Evolutionary conservation across 2,797 vertebrate species (phyloP), one percentile per base, ranked within the genome.

Genomic region (Fistularia tabacaria): DNA sequence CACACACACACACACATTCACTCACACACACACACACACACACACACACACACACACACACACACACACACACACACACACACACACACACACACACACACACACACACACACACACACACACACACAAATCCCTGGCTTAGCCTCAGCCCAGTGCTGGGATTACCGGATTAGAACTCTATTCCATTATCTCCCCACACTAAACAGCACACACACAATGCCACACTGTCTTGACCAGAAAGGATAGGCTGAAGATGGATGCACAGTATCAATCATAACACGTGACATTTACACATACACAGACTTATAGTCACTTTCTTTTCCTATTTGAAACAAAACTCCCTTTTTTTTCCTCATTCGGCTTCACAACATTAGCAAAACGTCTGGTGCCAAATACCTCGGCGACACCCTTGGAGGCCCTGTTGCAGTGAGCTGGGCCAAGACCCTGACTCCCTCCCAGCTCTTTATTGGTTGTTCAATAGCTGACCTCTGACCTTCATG

Each of bases 111-210:
- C 47, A 39, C 47, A 56, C 47, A 55, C 71, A 59, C 62, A 76
- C 69, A 78, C 73, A 76, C 73, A 86, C 59, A 91, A 89, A 91
- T 91, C 90, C 88, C 86, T 78, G 85, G 89, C 80, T 92, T 91
- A 91, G 86, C 88, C 85, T 84, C 81, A 73, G 86, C 85, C 87
- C 88, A 88, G 87, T 90, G 84, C 88, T 74, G 71, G 88, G 90
- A 91, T 91, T 91, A 88, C 80, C 66, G 88, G 90, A 92, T 92
- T 91, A 91, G 88, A 89, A 82, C 73, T 86, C 83, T 85, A 91
- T 89, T 89, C 89, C 88, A 90, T 90, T 90, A 90, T 92, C 85
- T 89, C 85, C 73, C 77, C 76, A 82, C 84, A 85, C 85, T 83
- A 81, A 69, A 76, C 72, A 66, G 54, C 51, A 44, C 14, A 25